Base-by-base conservation (phyloP, 2,888 invertebrate species). In the Fabriciana adippe region DNA sequence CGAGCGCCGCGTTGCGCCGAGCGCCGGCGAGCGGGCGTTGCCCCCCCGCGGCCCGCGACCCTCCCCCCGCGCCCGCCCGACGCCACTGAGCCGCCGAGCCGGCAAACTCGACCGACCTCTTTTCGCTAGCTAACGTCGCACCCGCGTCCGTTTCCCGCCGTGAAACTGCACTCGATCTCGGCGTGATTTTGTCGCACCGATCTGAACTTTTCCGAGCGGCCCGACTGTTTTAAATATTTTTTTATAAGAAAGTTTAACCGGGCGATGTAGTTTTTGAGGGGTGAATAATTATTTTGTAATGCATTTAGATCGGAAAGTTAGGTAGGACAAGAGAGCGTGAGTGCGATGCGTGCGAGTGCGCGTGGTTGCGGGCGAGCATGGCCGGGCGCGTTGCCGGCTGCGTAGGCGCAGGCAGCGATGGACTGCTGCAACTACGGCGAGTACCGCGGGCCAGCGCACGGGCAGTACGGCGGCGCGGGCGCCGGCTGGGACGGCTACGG, bases 1-100 rank as follows among this genome's bases (percentile, higher is more conserved):
- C 90, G 87, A 89, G 91, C 90, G 91, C 89, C 90, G 90, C 88
- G 91, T 88, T 89, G 91, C 90, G 91, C 90, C 89, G 90, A 88
- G 89, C 88, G 86, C 89, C 88, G 86, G 87, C 87, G 88, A 86
- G 85, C 86, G 80, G 83, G 83, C 85, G 82, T 75, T 76, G 74
- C 75, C 72, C 76, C 77, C 78, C 71, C 76, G 79, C 82, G 81
- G 82, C 80, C 70, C 71, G 71, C 70, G 64, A 71, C 70, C 70
- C 72, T 70, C 72, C 67, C 61, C 74, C 75, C 73, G 68, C 80
- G 77, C 81, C 75, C 80, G 79, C 79, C 78, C 72, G 74, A 83
- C 87, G 85, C 85, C 81, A 76, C 82, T 82, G 83, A 84, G 88
- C 87, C 91, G 90, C 82, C 83, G 82, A 85, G 89, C 88, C 92